phyloP scores from a whole-genome alignment of 2,797 vertebrate species.

The Gymnocypris eckloni region DNA sequence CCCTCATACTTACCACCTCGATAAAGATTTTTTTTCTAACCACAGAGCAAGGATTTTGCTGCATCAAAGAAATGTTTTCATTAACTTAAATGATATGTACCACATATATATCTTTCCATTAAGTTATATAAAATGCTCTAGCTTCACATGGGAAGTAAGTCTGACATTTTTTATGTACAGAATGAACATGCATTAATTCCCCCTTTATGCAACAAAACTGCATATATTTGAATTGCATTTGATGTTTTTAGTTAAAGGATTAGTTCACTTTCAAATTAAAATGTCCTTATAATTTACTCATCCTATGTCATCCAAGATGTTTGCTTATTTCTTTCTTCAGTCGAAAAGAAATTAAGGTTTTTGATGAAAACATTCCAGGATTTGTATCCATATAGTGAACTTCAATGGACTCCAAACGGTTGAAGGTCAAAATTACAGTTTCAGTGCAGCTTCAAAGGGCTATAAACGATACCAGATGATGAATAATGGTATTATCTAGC shows the following conservation, averaged over 20 bases:
- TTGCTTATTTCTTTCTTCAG: too few relatives aligned
- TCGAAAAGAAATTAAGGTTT: too few relatives aligned
- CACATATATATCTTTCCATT: constrained; percentile 8
- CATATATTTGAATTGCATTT: background rate
- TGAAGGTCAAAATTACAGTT: too few relatives aligned
- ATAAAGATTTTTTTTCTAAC: constrained; percentile 45
- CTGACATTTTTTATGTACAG: background rate
- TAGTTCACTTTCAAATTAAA: too few relatives aligned
- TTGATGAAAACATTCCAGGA: too few relatives aligned
- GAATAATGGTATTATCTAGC: too few relatives aligned
- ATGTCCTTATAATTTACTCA: too few relatives aligned
- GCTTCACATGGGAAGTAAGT: background rate
- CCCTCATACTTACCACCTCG: constrained; percentile 4
- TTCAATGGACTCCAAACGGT: too few relatives aligned
- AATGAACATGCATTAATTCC: background rate
- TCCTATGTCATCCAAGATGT: too few relatives aligned
- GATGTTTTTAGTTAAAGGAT: background rate
- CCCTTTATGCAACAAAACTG: background rate
- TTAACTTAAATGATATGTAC: constrained; percentile 13
- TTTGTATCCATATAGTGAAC: too few relatives aligned
- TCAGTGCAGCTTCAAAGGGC: too few relatives aligned
- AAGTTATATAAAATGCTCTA: background rate
- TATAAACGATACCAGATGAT: too few relatives aligned
- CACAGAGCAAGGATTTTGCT: constrained; percentile 33
- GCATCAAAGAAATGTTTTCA: constrained; percentile 1